Conservation (phyloP, 2,888 invertebrate species). For the Acanthosepion lycidas region DNA sequence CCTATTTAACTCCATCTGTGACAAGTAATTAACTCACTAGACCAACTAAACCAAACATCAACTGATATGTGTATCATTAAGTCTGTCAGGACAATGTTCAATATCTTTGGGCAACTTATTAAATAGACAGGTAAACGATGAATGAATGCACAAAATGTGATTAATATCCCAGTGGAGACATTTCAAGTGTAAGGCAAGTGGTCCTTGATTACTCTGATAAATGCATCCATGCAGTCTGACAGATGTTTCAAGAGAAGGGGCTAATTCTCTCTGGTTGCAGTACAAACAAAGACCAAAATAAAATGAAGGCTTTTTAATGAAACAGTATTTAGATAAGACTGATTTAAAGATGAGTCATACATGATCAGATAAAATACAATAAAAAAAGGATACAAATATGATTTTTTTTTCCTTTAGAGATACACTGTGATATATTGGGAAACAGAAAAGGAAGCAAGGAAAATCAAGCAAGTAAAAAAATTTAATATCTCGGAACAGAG, state of each 20-base stretch:
- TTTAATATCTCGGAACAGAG: too few relatives aligned
- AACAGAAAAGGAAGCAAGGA: too few relatives aligned
- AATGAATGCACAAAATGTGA: neutral
- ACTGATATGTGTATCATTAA: neutral
- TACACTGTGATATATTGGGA: too few relatives aligned
- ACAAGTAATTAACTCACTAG: neutral
- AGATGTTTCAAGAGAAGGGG: neutral
- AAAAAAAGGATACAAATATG: too few relatives aligned
- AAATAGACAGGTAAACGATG: neutral
- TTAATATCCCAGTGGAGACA: neutral
- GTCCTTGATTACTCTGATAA: neutral
- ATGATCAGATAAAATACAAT: too few relatives aligned
- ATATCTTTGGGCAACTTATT: slow-evolving; percentile 33
- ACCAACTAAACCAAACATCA: neutral
- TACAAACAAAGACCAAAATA: neutral
- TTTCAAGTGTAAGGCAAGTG: slow-evolving; percentile 9
- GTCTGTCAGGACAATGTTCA: neutral
- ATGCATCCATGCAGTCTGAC: neutral
- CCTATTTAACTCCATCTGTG: neutral
- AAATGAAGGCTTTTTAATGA: neutral
- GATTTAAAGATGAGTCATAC: neutral
- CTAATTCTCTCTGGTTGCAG: neutral
- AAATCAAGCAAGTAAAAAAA: too few relatives aligned
- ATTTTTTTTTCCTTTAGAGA: too few relatives aligned
- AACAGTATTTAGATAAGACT: neutral